Evolutionary conservation across 2,888 invertebrate species (phyloP), one percentile per base, ranked within the genome.

Genomic region (Amphiduros pacificus): DNA sequence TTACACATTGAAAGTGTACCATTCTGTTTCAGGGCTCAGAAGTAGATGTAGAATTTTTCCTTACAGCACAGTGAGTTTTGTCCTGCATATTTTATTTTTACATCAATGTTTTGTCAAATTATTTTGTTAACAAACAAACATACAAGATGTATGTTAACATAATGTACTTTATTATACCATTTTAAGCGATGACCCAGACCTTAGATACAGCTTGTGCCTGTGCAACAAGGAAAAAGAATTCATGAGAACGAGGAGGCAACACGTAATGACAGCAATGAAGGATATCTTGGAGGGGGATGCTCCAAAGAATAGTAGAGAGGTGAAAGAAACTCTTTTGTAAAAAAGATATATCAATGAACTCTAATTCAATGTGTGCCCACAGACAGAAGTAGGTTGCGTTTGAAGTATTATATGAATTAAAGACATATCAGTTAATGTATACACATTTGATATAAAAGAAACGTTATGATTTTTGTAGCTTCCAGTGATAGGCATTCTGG

Each of bases 401-500:
- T n/a, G n/a, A n/a, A n/a, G n/a, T n/a, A n/a, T n/a, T n/a, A n/a
- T n/a, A n/a, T n/a, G n/a, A n/a, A n/a, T n/a, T n/a, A n/a, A n/a
- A n/a, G n/a, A n/a, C n/a, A n/a, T n/a, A n/a, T n/a, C n/a, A n/a
- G n/a, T n/a, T n/a, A n/a, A n/a, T n/a, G n/a, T n/a, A n/a, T n/a
- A n/a, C n/a, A n/a, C n/a, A n/a, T n/a, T n/a, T n/a, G n/a, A n/a
- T n/a, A n/a, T n/a, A n/a, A n/a, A n/a, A n/a, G n/a, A n/a, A n/a
- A 9, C 22, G n/a, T 49, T 14, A n/a, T 20, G 22, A 5, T 22
- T n/a, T 17, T 56, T 64, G 4, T 69, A 84, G 84, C 79, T 81
- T 0, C 84, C 84, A 1, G 75, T 76, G 5, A 73, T 84, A 24
- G 83, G 77, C 5, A 74, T 84, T 49, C 75, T 84, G 50, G 84